phyloP scores from a whole-genome alignment of 2,797 vertebrate genomes.

The Pangasius djambal region DNA sequence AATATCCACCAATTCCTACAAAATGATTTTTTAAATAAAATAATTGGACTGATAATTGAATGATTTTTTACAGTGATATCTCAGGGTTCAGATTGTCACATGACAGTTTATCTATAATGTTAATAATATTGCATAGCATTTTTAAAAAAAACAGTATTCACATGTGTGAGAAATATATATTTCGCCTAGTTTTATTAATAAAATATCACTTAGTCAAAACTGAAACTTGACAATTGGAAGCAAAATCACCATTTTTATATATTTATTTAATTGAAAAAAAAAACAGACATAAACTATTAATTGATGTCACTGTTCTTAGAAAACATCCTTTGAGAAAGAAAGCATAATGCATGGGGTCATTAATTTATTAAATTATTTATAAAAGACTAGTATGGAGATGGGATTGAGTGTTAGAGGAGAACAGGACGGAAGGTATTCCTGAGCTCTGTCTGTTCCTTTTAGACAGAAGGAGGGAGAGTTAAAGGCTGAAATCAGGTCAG shows the following conservation, averaged over 20 bases:
- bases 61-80: background rate
- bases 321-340: background rate
- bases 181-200: background rate
- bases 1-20: background rate
- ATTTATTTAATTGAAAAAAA: background rate
- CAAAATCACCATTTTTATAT: background rate
- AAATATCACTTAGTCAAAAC: background rate
- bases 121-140: background rate
- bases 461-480: slow-evolving; percentile 46
- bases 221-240: background rate
- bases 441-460: slow-evolving; percentile 49
- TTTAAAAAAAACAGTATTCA: background rate
- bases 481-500: slow-evolving; percentile 39
- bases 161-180: background rate
- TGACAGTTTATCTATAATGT: background rate
- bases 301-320: background rate
- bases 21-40: background rate
- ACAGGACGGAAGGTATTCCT: slow-evolving; percentile 27
- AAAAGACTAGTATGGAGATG: slow-evolving; percentile 32
- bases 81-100: background rate
- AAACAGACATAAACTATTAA: background rate
- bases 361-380: slow-evolving; percentile 20
- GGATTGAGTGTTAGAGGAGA: slow-evolving; percentile 9
- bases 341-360: background rate
- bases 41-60: background rate